phyloP scores from a whole-genome alignment of 2,888 invertebrate species.

The Slavum lentiscoides region DNA sequence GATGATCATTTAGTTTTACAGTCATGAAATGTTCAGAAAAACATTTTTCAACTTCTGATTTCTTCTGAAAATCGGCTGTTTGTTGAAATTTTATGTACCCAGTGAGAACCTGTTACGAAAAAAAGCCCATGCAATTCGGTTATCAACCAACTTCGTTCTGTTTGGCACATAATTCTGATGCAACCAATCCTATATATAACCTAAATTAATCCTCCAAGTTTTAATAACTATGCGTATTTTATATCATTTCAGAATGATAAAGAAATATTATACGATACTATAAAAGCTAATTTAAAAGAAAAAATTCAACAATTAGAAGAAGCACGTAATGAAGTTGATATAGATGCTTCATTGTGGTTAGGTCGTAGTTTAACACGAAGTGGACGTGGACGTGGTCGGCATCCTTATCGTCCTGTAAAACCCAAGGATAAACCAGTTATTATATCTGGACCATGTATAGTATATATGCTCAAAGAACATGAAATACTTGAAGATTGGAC shows the following conservation, averaged over 20 bases:
- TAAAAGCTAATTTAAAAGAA: conserved; percentile 86
- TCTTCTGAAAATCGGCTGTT: no score
- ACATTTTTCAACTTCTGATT: no score
- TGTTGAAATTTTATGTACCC: no score
- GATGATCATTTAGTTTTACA: no score
- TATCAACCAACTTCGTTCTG: no score
- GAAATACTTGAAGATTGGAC: conserved; percentile 97
- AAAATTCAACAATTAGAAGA: conserved; percentile 92
- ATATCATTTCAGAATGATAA: conserved; percentile 77
- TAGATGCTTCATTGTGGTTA: conserved; percentile 66
- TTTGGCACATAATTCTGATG: no score
- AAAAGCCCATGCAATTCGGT: no score
- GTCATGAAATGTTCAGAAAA: no score
- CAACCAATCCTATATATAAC: no score
- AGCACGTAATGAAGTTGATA: conserved; percentile 89
- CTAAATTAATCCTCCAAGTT: no score
- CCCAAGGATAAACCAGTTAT: conserved; percentile 74
- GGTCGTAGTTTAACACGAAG: conserved; percentile 57
- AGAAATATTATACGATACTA: conserved; percentile 77
- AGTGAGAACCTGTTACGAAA: no score
- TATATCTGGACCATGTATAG: conserved; percentile 88
- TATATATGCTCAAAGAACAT: conserved; percentile 90
- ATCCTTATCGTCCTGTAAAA: conserved; percentile 49
- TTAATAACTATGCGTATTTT: not conserved
- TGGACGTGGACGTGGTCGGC: conserved; percentile 52